Base-by-base conservation (phyloP, 37 sponge, comb jelly and placozoan genomes). In the Bolinopsis microptera region DNA sequence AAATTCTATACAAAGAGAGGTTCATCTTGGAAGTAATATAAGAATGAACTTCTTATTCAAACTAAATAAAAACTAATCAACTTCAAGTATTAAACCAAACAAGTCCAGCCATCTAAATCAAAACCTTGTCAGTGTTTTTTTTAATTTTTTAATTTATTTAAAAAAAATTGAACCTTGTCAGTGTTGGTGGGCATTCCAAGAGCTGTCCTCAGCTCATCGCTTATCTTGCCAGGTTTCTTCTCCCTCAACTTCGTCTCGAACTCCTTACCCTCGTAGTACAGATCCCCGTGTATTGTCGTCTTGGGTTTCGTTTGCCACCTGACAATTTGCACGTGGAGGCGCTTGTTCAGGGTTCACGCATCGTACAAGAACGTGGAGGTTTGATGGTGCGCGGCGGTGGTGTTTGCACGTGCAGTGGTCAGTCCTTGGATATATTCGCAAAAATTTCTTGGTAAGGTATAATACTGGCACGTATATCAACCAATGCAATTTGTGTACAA, bases 191-290 rank as follows among this genome's bases (percentile, higher is more conserved):
- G 98, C 98, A 98, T 98, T 33, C 97, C 97, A 0, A 98, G 95
- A 92, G 97, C 95, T 68, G 93, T 93, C 36, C 96, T 95, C 80
- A 98, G 93, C 27, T 97, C 98, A 82, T 98, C 97, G 61, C 96
- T 95, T 21, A 98, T 92, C 69, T 96, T 96, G 25, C 98, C 98
- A 2, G 98, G 98, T 76, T 97, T 98, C 95, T 96, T 96, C 48
- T 98, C 95, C 83, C 92, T 95, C 94, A 98, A 69, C 26, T 95
- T 83, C 26, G 98, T 98, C 92, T 98, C 98, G 95, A 98, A 98
- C 92, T 98, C 98, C 74, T 98, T 98, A 0, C 98, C 98, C 96
- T 98, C 98, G 88, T 98, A 98, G 76, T 98, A 98, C 33, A 98
- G 93, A 69, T 97, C 97, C 36, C 98, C 98, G 92, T 98, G 98